These are phyloP conservation scores for Semnornis frantzii DNA, from an alignment of 2,113 vertebrate genomes.

Conservation along the genomic window DNA sequence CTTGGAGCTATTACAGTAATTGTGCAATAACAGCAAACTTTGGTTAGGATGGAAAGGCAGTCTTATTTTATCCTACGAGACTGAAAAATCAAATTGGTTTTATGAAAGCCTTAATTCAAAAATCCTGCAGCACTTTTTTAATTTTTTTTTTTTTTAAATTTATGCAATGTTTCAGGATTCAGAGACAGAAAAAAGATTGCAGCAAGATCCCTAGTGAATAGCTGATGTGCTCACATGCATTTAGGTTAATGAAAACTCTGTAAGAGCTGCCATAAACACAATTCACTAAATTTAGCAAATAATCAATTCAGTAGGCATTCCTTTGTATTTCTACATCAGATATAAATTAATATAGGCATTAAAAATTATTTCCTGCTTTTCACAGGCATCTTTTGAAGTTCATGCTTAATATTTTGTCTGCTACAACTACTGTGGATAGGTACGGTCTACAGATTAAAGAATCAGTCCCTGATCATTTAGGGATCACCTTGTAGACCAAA, in stretches of 20 bases:
- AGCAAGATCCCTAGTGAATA: neutral
- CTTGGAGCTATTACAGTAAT: neutral
- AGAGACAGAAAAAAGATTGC: neutral
- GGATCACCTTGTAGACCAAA: too few species aligned
- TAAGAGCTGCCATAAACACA: neutral
- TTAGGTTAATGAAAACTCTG: constrained; percentile 29
- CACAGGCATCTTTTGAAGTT: neutral
- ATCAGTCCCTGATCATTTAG: too few species aligned
- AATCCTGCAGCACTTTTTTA: neutral
- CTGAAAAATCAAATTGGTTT: constrained; percentile 2
- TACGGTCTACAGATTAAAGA: too few species aligned
- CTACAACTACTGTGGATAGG: neutral
- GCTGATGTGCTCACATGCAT: neutral
- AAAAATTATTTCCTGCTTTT: neutral
- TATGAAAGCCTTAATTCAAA: neutral
- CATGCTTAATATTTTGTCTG: neutral
- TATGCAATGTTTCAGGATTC: neutral
- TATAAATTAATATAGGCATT: neutral
- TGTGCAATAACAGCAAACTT: neutral
- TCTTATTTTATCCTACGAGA: constrained; percentile 5
- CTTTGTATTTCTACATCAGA: neutral
- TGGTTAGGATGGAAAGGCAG: neutral
- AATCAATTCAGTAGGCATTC: neutral
- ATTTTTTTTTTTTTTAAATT: neutral
- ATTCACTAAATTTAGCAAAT: constrained; percentile 30